A percentile compares a stretch with the other conserved stretches of the same genome.
Conservation (phyloP, 2,888 invertebrate species). For the Deilephila elpenor region DNA sequence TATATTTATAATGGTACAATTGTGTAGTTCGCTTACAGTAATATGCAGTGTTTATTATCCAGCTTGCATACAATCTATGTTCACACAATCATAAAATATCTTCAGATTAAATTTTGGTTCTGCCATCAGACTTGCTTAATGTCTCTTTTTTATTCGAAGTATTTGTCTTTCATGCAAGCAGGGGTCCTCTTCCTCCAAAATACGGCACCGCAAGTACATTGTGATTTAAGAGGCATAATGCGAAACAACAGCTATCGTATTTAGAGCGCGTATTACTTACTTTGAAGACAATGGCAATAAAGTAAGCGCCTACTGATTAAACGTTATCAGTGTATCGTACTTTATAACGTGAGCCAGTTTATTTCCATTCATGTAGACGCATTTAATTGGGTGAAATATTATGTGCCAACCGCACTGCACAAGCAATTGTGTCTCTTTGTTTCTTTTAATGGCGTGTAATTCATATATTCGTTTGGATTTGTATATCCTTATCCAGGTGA, state of each 20-base stretch:
- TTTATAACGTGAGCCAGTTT: conserved; percentile 35
- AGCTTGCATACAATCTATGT: too few species aligned
- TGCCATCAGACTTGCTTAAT: too few species aligned
- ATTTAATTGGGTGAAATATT: conserved; percentile 21
- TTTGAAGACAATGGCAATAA: conserved; percentile 18
- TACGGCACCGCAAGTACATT: not conserved
- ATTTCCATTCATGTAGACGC: conserved; percentile 38
- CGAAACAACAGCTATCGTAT: not conserved
- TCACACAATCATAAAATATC: too few species aligned
- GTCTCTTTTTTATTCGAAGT: too few species aligned
- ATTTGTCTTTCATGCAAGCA: too few species aligned
- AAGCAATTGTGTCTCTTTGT: conserved; percentile 26
- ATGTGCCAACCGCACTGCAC: not conserved
- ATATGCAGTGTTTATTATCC: too few species aligned
- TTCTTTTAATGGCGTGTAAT: not conserved
- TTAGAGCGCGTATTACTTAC: conserved; percentile 9
- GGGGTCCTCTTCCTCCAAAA: too few species aligned
- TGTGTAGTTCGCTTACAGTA: too few species aligned
- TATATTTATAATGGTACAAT: too few species aligned
- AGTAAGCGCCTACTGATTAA: conserved; percentile 7
- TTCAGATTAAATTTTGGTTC: too few species aligned
- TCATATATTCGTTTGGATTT: not conserved
- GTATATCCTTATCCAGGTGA: not conserved
- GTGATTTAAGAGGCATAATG: not conserved
- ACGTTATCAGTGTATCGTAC: conserved; percentile 39